Evolutionary conservation across 2,888 invertebrate species (phyloP).

Genomic region (Cantharis rufa): DNA sequence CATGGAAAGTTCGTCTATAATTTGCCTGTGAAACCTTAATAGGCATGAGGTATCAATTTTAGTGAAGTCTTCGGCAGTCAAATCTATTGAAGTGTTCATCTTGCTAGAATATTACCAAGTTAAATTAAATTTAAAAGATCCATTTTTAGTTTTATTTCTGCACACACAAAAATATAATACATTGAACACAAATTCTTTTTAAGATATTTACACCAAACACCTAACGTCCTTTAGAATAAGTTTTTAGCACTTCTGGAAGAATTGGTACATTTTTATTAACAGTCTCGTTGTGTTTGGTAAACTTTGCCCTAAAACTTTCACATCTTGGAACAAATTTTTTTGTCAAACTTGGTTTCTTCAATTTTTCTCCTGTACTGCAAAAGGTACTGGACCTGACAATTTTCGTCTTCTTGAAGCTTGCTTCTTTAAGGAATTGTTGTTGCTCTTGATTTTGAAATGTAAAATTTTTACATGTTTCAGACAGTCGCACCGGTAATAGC

Average conservation of each 20-base stretch:
- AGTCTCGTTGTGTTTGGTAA: constrained; percentile 36
- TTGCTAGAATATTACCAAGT: background rate
- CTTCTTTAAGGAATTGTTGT: background rate
- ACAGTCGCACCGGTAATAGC: constrained; percentile 23
- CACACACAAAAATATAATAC: background rate
- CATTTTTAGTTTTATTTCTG: background rate
- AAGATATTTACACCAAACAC: too few relatives aligned
- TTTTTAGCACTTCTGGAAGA: constrained; percentile 43
- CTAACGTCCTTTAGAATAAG: constrained; percentile 40
- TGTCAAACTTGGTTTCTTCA: background rate
- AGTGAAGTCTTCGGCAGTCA: background rate
- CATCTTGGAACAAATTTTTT: constrained; percentile 31
- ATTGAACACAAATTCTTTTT: too few relatives aligned
- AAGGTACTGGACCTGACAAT: constrained; percentile 3
- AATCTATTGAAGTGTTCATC: background rate
- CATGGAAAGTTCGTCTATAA: constrained; percentile 43
- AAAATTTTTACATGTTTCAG: constrained; percentile 17
- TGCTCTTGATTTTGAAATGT: background rate
- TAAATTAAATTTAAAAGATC: background rate
- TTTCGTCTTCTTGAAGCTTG: background rate
- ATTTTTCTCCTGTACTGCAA: background rate
- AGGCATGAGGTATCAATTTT: constrained; percentile 32
- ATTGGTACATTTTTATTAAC: constrained; percentile 41
- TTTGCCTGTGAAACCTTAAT: constrained; percentile 39
- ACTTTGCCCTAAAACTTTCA: constrained; percentile 42